Conservation (phyloP, 92 coral and sea anemone genomes). For the Hydrozoanthus gracilis region DNA sequence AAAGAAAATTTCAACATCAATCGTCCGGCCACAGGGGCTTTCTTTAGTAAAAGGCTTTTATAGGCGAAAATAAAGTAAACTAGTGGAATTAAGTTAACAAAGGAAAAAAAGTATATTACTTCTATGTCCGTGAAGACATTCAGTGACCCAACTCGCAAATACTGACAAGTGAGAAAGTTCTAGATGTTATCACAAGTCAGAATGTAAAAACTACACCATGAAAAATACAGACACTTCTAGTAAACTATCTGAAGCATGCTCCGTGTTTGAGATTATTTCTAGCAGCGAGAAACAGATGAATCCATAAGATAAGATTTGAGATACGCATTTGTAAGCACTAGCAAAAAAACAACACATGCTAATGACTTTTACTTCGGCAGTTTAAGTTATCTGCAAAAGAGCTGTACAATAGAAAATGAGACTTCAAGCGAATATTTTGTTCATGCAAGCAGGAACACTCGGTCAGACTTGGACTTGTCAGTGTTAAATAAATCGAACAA, state of each 20-base stretch:
- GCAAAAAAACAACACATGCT: not conserved
- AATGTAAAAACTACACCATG: not conserved
- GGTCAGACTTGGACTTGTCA: not conserved
- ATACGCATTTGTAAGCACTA: not conserved
- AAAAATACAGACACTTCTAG: not conserved
- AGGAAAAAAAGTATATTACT: no score
- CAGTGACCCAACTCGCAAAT: not conserved
- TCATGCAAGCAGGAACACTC: no score
- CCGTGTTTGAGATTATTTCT: not conserved
- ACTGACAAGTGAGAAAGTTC: not conserved
- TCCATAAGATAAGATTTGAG: not conserved
- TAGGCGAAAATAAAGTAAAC: no score
- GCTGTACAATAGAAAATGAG: no score
- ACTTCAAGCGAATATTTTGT: no score
- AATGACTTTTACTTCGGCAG: no score
- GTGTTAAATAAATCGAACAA: not conserved
- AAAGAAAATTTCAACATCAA: no score
- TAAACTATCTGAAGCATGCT: not conserved
- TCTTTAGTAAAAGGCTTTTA: no score
- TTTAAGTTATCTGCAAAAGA: not conserved
- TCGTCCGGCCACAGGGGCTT: no score
- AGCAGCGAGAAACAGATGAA: conserved; percentile 21
- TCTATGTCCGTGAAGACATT: no score
- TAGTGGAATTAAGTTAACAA: no score
- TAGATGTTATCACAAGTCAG: not conserved